Conservation (phyloP, 2,888 invertebrate genomes). For the Mythimna lalbum region DNA sequence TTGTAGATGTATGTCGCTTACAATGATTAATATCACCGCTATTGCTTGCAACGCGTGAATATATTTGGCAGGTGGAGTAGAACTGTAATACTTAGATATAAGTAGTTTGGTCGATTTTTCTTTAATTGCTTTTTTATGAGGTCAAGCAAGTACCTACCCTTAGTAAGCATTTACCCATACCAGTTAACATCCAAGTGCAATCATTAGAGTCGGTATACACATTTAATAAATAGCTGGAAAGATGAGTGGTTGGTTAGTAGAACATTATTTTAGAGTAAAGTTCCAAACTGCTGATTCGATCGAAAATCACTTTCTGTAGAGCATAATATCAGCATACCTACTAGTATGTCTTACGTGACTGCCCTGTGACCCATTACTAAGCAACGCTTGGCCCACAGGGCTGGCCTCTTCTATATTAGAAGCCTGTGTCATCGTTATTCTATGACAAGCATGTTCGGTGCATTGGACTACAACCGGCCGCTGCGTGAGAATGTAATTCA, state of each 20-base stretch:
- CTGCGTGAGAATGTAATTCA: neutral
- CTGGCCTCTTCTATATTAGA: neutral
- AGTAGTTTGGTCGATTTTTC: too few species aligned
- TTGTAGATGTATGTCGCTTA: neutral
- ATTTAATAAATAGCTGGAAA: neutral
- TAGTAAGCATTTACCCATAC: neutral
- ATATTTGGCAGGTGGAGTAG: too few species aligned
- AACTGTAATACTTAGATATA: too few species aligned
- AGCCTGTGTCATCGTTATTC: conserved; percentile 5
- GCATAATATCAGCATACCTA: too few species aligned
- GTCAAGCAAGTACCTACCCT: neutral
- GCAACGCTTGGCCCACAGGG: neutral
- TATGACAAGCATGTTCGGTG: conserved; percentile 1
- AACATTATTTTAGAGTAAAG: too few species aligned
- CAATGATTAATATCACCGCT: neutral
- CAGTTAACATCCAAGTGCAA: neutral
- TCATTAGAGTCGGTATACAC: neutral
- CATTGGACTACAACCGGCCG: neutral
- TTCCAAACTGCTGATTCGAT: neutral
- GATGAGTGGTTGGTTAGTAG: too few species aligned
- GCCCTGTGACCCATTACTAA: neutral
- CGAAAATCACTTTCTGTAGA: neutral
- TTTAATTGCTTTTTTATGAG: neutral
- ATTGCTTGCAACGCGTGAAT: neutral
- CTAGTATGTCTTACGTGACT: too few species aligned